Evolutionary conservation across 2,113 vertebrate genomes (phyloP), one percentile per base, ranked within the genome.

Genomic region (Dissostichus mawsoni): DNA sequence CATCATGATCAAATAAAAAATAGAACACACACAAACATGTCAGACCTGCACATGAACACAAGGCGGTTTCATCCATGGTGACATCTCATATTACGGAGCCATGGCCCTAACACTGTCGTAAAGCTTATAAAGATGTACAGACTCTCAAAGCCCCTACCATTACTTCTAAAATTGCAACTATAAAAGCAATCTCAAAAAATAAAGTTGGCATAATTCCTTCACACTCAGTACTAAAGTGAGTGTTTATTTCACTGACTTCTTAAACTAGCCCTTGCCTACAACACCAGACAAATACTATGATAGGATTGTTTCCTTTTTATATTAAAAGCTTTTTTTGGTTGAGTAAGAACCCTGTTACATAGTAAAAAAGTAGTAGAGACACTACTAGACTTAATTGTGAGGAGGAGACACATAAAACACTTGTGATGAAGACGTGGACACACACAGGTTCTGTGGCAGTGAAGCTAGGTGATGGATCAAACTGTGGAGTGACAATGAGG

Each of bases 391-490:
- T 41, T 8, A 1, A 41, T 41, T 45, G 76, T 80, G 84, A 84
- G 41, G 75, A 10, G 29, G 52, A 73, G 18, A 82, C 56, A 71
- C 3, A 29, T 29, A 65, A 64, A 25, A 91, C 69, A 52, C 57
- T 47, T 65, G 82, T 80, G 76, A 90, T 85, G 80, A 74, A 58
- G 69, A 88, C 4, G 51, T 68, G 56, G n/a, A 85, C 76, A 87
- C 52, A 63, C 70, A 85, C 47, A 13, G n/a, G 33, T 55, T 51
- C 45, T 83, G 68, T 69, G 48, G 33, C 70, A 58, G 5, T 63
- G 25, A 66, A n/a, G 36, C 50, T 59, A 33, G n/a, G 17, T 53
- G 41, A 57, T 80, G 64, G 48, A 80, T 44, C 56, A 78, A 69
- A 75, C 52, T 45, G 29, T 29, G 29, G 25, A 67, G 81, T 71